Percentiles rank a stretch among this genome's conserved stretches.
These are phyloP conservation scores for Catamblyrhynchus diadema DNA, from an alignment of 2,797 vertebrate genomes.

Conservation along the genomic window DNA sequence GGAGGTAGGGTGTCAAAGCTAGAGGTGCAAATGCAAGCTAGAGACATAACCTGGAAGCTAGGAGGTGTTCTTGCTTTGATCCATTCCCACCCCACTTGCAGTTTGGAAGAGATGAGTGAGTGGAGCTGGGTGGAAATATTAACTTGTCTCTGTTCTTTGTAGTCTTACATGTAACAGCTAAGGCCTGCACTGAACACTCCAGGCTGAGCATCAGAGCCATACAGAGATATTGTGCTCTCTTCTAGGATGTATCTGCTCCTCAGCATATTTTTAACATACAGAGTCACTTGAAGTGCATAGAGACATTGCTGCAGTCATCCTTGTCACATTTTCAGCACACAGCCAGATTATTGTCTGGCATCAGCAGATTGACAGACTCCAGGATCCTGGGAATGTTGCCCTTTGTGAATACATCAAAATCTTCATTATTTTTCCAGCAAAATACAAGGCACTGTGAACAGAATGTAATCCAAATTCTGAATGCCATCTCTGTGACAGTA, in stretches of 20 bases:
- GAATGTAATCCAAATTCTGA: slow-evolving; percentile 4
- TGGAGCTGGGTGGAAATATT: not conserved
- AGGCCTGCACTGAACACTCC: not conserved
- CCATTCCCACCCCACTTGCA: not conserved
- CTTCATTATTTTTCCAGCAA: slow-evolving; percentile 8
- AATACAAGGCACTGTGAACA: not conserved
- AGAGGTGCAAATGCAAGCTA: not conserved
- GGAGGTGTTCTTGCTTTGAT: not conserved
- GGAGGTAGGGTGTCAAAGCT: not conserved
- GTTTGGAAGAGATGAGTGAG: not conserved
- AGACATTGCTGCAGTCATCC: not conserved
- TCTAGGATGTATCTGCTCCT: not conserved
- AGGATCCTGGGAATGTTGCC: slow-evolving; percentile 6
- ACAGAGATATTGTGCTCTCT: not conserved
- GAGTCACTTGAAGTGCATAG: not conserved
- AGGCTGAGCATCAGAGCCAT: not conserved
- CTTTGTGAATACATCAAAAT: not conserved
- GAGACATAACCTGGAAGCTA: not conserved
- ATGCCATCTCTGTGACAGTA: not conserved
- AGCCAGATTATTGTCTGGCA: not conserved
- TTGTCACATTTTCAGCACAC: not conserved
- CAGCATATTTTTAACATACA: not conserved
- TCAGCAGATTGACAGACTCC: not conserved
- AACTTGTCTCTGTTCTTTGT: not conserved
- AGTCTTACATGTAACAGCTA: not conserved